Percentiles rank a stretch among this genome's conserved stretches.
phyloP scores from a whole-genome alignment of 2,113 vertebrate genomes.

The Lontra canadensis region DNA sequence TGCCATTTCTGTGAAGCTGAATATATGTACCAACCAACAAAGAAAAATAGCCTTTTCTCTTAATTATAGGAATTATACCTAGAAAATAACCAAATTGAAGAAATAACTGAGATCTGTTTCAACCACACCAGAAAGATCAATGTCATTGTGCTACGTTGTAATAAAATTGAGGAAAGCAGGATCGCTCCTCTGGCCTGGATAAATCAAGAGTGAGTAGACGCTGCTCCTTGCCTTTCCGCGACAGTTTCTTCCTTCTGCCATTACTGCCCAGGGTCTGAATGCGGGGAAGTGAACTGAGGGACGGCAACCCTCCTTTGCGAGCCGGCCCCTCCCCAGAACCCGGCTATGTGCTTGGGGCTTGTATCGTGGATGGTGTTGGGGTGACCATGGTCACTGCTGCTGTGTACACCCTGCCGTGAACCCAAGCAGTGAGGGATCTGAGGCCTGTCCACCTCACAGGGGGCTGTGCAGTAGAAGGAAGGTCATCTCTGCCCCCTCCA shows the following conservation, averaged over 20 bases:
- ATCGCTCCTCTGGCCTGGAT: slow-evolving; percentile 97
- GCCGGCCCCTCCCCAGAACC: not conserved
- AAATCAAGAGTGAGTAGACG: slow-evolving; percentile 90
- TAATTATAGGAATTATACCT: slow-evolving; percentile 93
- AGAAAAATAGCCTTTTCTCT: slow-evolving; percentile 48
- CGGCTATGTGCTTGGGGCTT: not conserved
- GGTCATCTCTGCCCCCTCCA: not conserved
- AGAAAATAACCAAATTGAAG: slow-evolving; percentile 97
- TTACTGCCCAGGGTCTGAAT: not conserved
- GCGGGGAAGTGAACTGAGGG: not conserved
- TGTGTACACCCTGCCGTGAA: not conserved
- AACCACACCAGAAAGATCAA: slow-evolving; percentile 93
- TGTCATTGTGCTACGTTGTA: slow-evolving; percentile 91
- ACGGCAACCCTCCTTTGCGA: not conserved
- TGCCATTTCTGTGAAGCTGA: slow-evolving; percentile 12
- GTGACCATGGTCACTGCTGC: not conserved
- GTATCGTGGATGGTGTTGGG: not conserved
- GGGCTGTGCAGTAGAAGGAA: not conserved
- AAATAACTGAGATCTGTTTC: slow-evolving; percentile 94
- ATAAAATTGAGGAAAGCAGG: slow-evolving; percentile 93
- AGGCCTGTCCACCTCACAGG: not conserved
- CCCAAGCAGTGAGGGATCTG: not conserved
- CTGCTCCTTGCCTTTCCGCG: not conserved
- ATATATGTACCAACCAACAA: slow-evolving; percentile 1
- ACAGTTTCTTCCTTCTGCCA: not conserved